These are phyloP conservation scores for Drosophila fulvimacula DNA, from an alignment of 2,888 invertebrate species.

Conservation along the genomic window DNA sequence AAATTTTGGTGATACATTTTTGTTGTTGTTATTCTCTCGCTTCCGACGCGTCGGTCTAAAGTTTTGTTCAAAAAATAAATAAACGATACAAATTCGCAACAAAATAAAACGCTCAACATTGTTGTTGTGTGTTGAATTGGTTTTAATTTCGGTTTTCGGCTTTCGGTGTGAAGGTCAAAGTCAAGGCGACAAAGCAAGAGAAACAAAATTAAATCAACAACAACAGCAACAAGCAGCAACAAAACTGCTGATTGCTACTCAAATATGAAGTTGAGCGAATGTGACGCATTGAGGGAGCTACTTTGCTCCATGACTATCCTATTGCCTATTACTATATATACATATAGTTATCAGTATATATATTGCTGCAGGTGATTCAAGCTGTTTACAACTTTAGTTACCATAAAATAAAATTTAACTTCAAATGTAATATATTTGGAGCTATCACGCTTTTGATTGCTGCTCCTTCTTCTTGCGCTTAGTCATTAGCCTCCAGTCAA, in stretches of 20 bases:
- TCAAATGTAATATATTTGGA: background rate
- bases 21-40: slow-evolving; percentile 33
- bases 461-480: background rate
- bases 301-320: slow-evolving; percentile 12
- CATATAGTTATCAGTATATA: background rate
- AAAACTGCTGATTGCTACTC: slow-evolving; percentile 37
- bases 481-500: background rate
- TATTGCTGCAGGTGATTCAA: slow-evolving; percentile 1
- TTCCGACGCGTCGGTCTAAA: slow-evolving; percentile 44
- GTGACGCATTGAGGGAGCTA: slow-evolving; percentile 33
- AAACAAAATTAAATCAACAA: slow-evolving; percentile 9
- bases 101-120: slow-evolving; percentile 23
- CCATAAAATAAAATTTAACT: background rate
- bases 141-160: slow-evolving; percentile 52
- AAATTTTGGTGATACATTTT: slow-evolving; percentile 29
- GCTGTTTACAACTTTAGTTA: background rate
- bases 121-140: slow-evolving; percentile 45
- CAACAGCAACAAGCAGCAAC: background rate
- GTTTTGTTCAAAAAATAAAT: slow-evolving; percentile 60
- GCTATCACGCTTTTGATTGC: background rate
- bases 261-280: slow-evolving; percentile 19
- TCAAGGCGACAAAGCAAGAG: slow-evolving; percentile 41
- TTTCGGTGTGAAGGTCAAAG: slow-evolving; percentile 76
- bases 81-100: slow-evolving; percentile 15
- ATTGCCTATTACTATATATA: background rate